Percentiles rank a stretch among this genome's conserved stretches.
These are phyloP conservation scores for Drosophila histrio DNA, from an alignment of 2,888 invertebrate genomes.

Conservation along the genomic window DNA sequence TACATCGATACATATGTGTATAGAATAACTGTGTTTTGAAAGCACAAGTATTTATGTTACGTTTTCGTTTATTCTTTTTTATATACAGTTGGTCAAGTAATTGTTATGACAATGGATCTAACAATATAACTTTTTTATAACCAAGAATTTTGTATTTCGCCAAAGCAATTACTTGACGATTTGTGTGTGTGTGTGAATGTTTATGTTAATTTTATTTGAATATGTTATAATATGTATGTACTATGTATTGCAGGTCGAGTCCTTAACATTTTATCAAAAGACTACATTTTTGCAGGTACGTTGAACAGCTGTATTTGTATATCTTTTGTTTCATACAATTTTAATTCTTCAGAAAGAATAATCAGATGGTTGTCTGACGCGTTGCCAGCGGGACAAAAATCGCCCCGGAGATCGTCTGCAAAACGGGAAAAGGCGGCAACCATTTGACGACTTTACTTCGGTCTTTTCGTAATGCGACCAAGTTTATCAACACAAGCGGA, in stretches of 20 bases:
- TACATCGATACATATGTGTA: neutral
- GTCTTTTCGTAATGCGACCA: slow-evolving; percentile 77
- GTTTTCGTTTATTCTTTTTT: neutral
- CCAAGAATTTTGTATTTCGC: too few relatives aligned
- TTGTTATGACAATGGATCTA: too few relatives aligned
- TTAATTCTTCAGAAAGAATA: slow-evolving; percentile 45
- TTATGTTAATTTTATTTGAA: neutral
- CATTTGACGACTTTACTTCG: slow-evolving; percentile 43
- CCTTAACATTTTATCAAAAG: neutral
- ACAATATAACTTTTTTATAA: too few relatives aligned
- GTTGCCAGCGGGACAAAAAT: slow-evolving; percentile 75
- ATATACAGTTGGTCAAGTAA: too few relatives aligned
- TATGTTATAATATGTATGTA: neutral
- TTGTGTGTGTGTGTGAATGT: too few relatives aligned
- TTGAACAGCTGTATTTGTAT: neutral
- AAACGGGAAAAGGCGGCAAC: slow-evolving; percentile 17
- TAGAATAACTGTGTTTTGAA: slow-evolving; percentile 1
- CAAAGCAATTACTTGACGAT: too few relatives aligned
- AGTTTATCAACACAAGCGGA: slow-evolving; percentile 77
- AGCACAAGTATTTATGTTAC: neutral
- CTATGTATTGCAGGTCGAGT: slow-evolving; percentile 4
- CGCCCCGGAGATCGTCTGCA: slow-evolving; percentile 71
- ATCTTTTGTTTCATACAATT: neutral
- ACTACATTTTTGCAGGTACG: neutral
- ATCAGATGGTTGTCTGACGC: slow-evolving; percentile 84